Conservation (phyloP, 2,888 invertebrate genomes). For the Eupithecia vulgata region DNA sequence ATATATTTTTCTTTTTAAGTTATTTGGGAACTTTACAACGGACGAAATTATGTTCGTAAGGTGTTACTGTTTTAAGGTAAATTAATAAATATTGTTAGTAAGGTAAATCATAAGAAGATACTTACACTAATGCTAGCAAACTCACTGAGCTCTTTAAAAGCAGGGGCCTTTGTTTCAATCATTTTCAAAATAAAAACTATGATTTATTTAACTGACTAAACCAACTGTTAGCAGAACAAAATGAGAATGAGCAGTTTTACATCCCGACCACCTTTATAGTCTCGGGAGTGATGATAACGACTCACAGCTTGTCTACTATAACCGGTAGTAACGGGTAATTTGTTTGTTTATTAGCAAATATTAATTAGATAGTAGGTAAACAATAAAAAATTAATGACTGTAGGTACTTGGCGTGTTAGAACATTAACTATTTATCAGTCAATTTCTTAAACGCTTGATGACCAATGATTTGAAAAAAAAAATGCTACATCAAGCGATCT, state of each 20-base stretch:
- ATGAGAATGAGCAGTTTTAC: slow-evolving; percentile 25
- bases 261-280: slow-evolving; percentile 33
- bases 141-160: slow-evolving; percentile 77
- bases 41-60: neutral
- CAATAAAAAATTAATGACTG: neutral
- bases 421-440: neutral
- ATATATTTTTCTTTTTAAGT: neutral
- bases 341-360: neutral
- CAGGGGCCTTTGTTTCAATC: slow-evolving; percentile 64
- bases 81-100: too few species aligned
- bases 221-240: slow-evolving; percentile 17
- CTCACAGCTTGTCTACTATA: slow-evolving; percentile 16
- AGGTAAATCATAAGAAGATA: slow-evolving; percentile 30
- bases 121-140: slow-evolving; percentile 74
- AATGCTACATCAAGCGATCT: neutral
- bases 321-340: slow-evolving; percentile 24
- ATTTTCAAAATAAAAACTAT: slow-evolving; percentile 46
- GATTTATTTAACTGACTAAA: slow-evolving; percentile 14
- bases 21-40: neutral
- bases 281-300: slow-evolving; percentile 22
- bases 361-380: neutral
- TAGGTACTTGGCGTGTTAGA: neutral
- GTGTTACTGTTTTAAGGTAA: too few species aligned
- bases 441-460: neutral
- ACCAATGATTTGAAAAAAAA: neutral